Evolutionary conservation across 2,888 invertebrate genomes (phyloP), one percentile per base, ranked within the genome.

Genomic region (Cenopis cana): DNA sequence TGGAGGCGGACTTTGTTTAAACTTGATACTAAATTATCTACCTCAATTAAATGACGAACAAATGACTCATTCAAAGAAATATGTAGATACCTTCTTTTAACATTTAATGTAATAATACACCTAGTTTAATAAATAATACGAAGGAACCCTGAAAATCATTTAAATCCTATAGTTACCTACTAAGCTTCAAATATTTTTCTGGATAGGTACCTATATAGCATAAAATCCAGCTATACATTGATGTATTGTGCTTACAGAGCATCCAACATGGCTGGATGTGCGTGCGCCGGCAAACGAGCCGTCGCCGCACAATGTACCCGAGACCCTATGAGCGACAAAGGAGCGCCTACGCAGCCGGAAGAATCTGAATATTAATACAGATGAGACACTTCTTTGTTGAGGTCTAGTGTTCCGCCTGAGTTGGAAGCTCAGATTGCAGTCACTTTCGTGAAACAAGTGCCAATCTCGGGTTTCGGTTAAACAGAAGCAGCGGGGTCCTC

Each of bases 291-390:
- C 54, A 65, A 52, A 54, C 69, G 77, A 89, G 83, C 82, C 85
- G 75, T 77, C 80, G 89, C 89, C 85, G 79, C 79, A 82, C 75
- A 75, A 80, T 78, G 76, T 80, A 79, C 78, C 77, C 84, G 76
- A 85, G 88, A 86, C 88, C 87, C 84, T 87, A 88, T 87, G 85
- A 86, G 82, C 84, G 86, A 86, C 88, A 88, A 89, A 89, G 86
- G 86, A 81, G 89, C 89, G 89, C 90, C 91, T 90, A 90, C 91
- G 89, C 90, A 89, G 29, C 46, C 41, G 49, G 41, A 36, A 70
- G 65, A 66, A 54, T 66, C 38, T 46, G 18, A 20, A 41, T 33
- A 12, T 2, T 29, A n/a, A 46, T 59, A 20, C 65, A 70, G 70
- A 70, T n/a, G 17, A 20, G 54, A 54, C 59, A 55, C 1, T 54